Evolutionary conservation across 2,113 vertebrate genomes (phyloP), one percentile per base, ranked within the genome.

Genomic region (Cromileptes altivelis): DNA sequence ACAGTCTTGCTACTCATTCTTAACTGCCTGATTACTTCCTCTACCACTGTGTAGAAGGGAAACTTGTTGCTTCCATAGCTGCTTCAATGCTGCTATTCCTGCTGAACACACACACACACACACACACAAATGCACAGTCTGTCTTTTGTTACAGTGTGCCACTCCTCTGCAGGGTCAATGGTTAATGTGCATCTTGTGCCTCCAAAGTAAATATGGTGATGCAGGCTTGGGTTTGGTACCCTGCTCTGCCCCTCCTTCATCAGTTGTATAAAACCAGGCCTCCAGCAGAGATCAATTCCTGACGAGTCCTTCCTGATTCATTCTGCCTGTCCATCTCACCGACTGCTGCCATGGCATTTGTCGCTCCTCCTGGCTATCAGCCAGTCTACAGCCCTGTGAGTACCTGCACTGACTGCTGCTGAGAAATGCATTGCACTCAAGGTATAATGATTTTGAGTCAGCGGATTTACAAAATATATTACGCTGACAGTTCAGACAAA

Each of bases 381-480:
- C 96, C 97, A 0, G 52, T 93, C 83, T 97, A 94, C 81, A 90
- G 91, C 68, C 97, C 96, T 42, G 97, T 98, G 47, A 96, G 97
- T 95, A 89, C 37, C 52, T 65, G 53, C 30, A 19, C 3, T 0
- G 3, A 14, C 57, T 57, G 21, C 30, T 40, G 13, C 62, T n/a
- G 25, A 15, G 9, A 55, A 13, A 55, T 25, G 42, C 25, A 40
- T 19, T 13, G 6, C 52, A 37, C 25, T n/a, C 1, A 17, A 30
- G 17, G 21, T n/a, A 50, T 57, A 19, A n/a, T 5, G 1, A 27
- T 45, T 50, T 7, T 37, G 33, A 37, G 33, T 37, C 33, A 37
- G 33, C 33, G 1, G 6, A 0, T 37, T 37, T 37, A 7, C 33
- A 37, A 37, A 37, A 37, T 7, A 45, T 10, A 12, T 57, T 25